Base-by-base conservation (phyloP, 2,113 vertebrate species). In the Hepsetus odoe region DNA sequence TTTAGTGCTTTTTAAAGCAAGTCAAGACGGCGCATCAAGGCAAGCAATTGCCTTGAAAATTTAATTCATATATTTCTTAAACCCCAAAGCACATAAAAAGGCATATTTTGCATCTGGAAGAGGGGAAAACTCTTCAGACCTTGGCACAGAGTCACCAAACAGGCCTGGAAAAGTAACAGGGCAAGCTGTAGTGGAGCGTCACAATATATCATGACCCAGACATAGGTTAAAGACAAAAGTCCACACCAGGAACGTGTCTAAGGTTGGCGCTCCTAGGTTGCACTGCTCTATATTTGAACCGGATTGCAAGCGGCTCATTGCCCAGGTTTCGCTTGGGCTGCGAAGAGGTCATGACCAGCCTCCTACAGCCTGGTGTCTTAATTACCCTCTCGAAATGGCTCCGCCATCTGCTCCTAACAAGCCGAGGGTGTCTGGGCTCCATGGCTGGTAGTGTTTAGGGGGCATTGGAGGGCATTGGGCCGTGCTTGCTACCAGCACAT, bases 401-500 rank as follows among this genome's bases (percentile, higher is more conserved):
- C 32, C 53, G 56, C 80, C 80, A 82, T 77, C 80, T 82, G 80
- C 75, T 77, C 32, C 69, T 77, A 77, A 82, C 80, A 74, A 78
- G 80, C 61, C 26, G 11, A 18, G 42, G 72, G 67, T 35, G 33
- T 53, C 53, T 33, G 66, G 58, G 44, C 22, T 12, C 58, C 58
- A 61, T 32, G 61, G 35, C 59, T 64, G 53, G 35, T 69, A 76
- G 51, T 68, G 71, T 76, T 82, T 51, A 56, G 69, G 70, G 62
- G 67, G 72, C 62, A 56, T 72, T 77, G 76, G 70, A 67, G 80
- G 74, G 68, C 71, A 74, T 44, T 67, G 61, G 56, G 26, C 66
- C 68, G 56, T 81, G 67, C 44, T 46, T 14, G 44, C 42, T 55
- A 22, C 33, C 61, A 30, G 56, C 59, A 68, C 30, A 64, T 38